Evolutionary conservation across 1,140 invertebrate species (phyloP), one percentile per base, ranked within the genome.

Genomic region (Drosophila murphyi): DNA sequence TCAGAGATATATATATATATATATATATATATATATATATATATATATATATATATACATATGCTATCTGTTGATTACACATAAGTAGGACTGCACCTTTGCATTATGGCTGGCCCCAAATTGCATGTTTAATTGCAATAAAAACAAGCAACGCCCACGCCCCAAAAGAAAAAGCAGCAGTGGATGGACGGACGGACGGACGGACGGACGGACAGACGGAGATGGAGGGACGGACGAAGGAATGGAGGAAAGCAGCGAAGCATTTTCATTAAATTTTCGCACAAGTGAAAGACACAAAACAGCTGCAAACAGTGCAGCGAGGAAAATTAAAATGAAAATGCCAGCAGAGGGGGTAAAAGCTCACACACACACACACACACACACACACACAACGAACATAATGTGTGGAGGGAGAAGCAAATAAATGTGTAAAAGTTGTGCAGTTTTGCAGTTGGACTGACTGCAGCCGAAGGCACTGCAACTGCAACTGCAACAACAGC

Each of bases 41-140:
- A 77, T 52, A 41, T 60, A 39, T 35, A 41, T 71, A 28, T 55
- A 51, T 28, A 7, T 48, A 37, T 31, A 2, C 34, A 28, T 39
- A 43, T 60, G 37, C 57, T 41, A 60, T 45, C 29, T 54, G 12
- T 7, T 50, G 51, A 51, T 59, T 68, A 54, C 57, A 59, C 45
- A 81, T 81, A 64, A 72, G 35, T 74, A 62, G 51, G 52, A 69
- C 79, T 79, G 77, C 70, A 59, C 77, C 73, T 79, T 78, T 86
- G 73, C 64, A 81, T 86, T 81, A 86, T 83, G 73, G 82, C 74
- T 85, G 82, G 73, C 81, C 82, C 81, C 81, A 68, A 86, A 86
- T 86, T 87, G 82, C 82, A 86, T 86, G 82, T 87, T 87, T 86
- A 86, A 86, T 87, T 87, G 79, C 82, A 86, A 87, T 86, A 86